Evolutionary conservation across 2,888 invertebrate genomes (phyloP), one percentile per base, ranked within the genome.

Genomic region (Bedellia somnulentella): DNA sequence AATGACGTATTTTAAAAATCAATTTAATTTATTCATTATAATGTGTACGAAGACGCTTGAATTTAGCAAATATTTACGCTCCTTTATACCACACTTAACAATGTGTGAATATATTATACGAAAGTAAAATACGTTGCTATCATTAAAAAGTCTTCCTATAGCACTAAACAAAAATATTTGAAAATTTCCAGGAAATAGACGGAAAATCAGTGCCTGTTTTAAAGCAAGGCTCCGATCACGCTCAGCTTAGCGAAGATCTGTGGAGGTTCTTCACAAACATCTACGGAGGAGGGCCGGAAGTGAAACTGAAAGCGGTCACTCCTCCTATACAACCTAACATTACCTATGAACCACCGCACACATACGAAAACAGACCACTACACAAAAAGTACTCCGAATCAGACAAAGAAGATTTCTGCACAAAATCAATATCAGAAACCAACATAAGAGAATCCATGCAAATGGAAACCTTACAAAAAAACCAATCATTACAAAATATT

Each of bases 211-310:
- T 52, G 1, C 57, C 58, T 48, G 44, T 48, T 2, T 44, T 77
- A n/a, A 76, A 75, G 33, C 64, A 64, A 6, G 80, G 79, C 17
- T 80, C 79, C 0, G 80, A 81, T 42, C 89, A 89, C 55, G 87
- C 86, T 1, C 90, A 92, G 49, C 79, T 95, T 25, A 88, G 89
- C 41, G 86, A 88, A 44, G 87, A 87, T 24, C 78, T 91, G 33
- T 96, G 95, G 94, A 80, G 83, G 40, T 94, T 93, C 67, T 87
- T 96, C 54, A 80, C 83, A 30, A 80, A 80, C 36, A 89, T 89
- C 30, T 96, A 96, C 54, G 89, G 91, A 6, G 94, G 95, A 1
- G 95, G 95, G 0, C 95, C 95, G 0, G 91, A 90, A 50, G 79
- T 93, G n/a, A 50, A 44, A 3, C 59, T 77, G 13, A 58, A 54